Evolutionary conservation across 2,888 invertebrate genomes (phyloP).

Genomic region (Drosophila nigritarsus): DNA sequence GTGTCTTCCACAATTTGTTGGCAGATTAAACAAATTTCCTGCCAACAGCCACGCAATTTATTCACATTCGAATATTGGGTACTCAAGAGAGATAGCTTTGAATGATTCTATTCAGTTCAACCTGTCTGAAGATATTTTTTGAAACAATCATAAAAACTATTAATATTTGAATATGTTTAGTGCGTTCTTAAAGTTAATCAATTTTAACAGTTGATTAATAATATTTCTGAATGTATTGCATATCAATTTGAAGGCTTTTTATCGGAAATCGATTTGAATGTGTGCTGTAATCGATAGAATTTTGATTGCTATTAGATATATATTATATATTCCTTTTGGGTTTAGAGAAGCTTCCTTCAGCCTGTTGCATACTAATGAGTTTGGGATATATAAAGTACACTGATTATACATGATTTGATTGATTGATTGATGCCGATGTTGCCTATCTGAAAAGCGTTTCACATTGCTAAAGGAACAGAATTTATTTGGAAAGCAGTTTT

Average conservation of each 20-base stretch:
- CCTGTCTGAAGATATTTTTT: background rate
- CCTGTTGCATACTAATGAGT: background rate
- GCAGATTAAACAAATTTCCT: slow-evolving; percentile 81
- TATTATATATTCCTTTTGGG: too few species aligned
- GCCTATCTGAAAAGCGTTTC: background rate
- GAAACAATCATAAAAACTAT: background rate
- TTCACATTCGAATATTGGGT: slow-evolving; percentile 37
- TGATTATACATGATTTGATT: background rate
- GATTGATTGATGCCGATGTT: background rate
- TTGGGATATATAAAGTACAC: background rate
- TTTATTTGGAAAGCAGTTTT: background rate
- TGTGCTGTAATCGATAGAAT: background rate
- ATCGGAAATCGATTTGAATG: background rate
- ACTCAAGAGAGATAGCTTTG: slow-evolving; percentile 14
- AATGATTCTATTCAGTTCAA: slow-evolving; percentile 27
- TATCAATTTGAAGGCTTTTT: background rate
- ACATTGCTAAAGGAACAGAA: background rate
- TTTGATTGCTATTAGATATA: too few species aligned
- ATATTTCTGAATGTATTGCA: background rate
- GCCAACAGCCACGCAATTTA: slow-evolving; percentile 79
- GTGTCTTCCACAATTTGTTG: slow-evolving; percentile 79
- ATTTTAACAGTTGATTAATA: background rate
- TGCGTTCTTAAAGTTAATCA: background rate
- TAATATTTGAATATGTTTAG: background rate
- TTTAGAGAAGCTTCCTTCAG: background rate